Evolutionary conservation across 2,113 vertebrate species (phyloP).

Genomic region (Catagonus wagneri): DNA sequence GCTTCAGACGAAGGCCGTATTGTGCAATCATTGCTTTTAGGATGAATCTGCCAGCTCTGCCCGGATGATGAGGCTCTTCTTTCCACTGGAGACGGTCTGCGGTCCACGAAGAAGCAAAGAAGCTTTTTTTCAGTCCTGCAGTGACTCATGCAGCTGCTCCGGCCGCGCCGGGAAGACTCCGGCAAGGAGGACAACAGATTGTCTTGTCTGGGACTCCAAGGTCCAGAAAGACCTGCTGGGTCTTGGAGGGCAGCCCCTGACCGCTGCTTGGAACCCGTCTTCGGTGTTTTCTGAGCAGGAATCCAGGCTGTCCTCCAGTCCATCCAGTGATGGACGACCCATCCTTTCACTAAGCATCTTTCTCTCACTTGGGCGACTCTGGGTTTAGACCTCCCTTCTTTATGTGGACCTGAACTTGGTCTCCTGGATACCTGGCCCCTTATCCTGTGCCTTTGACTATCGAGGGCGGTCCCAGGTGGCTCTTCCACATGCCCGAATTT

Average conservation of each 20-base stretch:
- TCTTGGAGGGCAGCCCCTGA: too few relatives aligned
- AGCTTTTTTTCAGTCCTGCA: accelerated
- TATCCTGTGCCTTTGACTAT: accelerated
- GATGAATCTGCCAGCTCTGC: background rate
- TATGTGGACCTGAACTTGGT: accelerated
- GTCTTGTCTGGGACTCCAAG: accelerated
- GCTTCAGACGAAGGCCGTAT: accelerated
- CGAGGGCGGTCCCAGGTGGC: accelerated
- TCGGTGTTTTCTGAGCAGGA: accelerated
- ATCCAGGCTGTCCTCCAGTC: accelerated
- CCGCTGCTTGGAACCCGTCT: accelerated
- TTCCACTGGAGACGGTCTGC: background rate
- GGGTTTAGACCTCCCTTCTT: accelerated
- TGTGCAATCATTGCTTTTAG: accelerated
- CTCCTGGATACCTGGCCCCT: accelerated
- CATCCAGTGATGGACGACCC: accelerated
- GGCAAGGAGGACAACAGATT: accelerated
- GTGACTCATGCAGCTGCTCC: accelerated
- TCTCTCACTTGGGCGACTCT: accelerated
- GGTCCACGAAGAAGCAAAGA: accelerated
- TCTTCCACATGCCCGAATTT: accelerated
- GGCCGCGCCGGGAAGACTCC: accelerated
- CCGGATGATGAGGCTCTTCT: accelerated
- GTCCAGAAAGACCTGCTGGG: accelerated
- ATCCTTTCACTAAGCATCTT: background rate